Evolutionary conservation across 2,888 invertebrate species (phyloP), one percentile per base, ranked within the genome.

Genomic region (Trissolcus brochymenae): DNA sequence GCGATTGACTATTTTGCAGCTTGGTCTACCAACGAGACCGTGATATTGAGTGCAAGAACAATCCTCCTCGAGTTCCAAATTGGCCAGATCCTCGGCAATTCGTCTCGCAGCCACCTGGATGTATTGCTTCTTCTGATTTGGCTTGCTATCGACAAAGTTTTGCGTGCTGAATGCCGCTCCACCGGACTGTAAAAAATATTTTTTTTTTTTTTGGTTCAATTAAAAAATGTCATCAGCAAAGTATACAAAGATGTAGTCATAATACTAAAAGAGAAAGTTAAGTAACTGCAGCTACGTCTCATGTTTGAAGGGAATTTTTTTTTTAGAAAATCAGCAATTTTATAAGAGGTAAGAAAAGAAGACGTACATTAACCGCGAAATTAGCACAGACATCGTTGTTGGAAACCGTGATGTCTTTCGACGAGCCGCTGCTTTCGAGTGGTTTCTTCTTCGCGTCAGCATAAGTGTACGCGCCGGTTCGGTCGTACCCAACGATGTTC

Each of bases 101-200:
- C 86, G 85, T 70, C 85, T 85, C 1, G 89, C 86, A 2, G 84
- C 82, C 4, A 92, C 90, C 82, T 91, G 91, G 25, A 92, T 80
- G 89, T 91, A 93, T 87, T 92, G 91, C 86, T 93, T 93, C 89
- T 91, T 92, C 79, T 92, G 91, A 11, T 90, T 91, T 0, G 91
- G 89, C 83, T 92, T 91, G 66, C 91, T 88, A 0, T 89, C 89
- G 62, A 90, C 77, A 91, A 92, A 93, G 88, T 92, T 93, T 76
- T 90, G 90, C 2, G 92, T 89, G 6, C 93, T 93, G 90, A 94
- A 93, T 9, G 93, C 91, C 13, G 93, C 91, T 17, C 95, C 95
- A 60, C 91, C 91, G 43, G 91, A 90, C 93, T 94, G 71, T 66
- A 65, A 25, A 25, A 21, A 21, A 21, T 21, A 21, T 21, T 29